Evolutionary conservation across 2,888 invertebrate genomes (phyloP).

Genomic region (Emmelina monodactyla): DNA sequence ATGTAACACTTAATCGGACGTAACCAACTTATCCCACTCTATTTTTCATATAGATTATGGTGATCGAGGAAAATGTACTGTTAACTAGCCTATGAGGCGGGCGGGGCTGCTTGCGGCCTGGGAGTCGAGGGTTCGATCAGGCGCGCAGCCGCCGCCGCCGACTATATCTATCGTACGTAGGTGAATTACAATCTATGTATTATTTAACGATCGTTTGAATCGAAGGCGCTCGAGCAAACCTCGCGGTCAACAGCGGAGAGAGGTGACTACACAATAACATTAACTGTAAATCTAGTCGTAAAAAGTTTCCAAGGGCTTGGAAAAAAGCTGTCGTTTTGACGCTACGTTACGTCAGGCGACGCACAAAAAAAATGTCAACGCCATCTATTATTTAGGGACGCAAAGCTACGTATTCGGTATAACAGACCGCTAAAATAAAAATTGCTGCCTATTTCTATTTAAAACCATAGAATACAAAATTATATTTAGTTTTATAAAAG

Average conservation of each 20-base stretch:
- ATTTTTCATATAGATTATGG: slow-evolving; percentile 26
- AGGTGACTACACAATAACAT: too few species aligned
- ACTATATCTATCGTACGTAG: background rate
- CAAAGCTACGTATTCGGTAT: too few species aligned
- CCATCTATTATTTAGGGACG: too few species aligned
- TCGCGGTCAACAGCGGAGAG: background rate
- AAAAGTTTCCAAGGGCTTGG: too few species aligned
- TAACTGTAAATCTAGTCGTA: too few species aligned
- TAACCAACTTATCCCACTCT: slow-evolving; percentile 47
- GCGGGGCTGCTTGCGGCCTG: background rate
- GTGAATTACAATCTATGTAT: background rate
- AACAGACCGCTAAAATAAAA: too few species aligned
- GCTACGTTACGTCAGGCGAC: too few species aligned
- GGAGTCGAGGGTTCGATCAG: slow-evolving; percentile 12
- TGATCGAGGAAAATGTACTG: slow-evolving; percentile 41
- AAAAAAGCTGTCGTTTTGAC: too few species aligned
- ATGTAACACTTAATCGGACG: slow-evolving; percentile 54
- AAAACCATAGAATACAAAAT: too few species aligned
- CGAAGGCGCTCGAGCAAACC: background rate
- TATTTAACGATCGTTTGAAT: background rate
- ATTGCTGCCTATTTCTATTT: too few species aligned
- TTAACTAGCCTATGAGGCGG: slow-evolving; percentile 32
- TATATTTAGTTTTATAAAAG: too few species aligned
- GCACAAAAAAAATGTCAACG: too few species aligned
- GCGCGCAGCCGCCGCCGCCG: slow-evolving; percentile 8